phyloP scores from a whole-genome alignment of 2,113 vertebrate genomes.

The Rhodinocichla rosea region DNA sequence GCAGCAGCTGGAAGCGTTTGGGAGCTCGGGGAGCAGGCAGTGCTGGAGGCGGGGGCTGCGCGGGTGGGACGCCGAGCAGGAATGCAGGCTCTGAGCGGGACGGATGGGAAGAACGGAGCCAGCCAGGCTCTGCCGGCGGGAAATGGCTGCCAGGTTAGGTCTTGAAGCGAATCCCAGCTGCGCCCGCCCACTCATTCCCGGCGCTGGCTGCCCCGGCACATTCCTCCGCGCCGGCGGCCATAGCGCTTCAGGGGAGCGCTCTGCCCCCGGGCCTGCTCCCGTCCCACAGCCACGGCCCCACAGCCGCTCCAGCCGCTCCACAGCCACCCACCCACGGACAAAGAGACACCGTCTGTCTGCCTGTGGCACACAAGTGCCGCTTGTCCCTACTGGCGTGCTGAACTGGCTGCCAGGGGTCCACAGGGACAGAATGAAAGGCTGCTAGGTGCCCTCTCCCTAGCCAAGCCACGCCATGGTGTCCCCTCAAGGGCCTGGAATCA shows the following conservation, averaged over 20 bases:
- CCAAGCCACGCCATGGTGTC: not conserved
- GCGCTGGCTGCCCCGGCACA: not conserved
- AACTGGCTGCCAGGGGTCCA: not conserved
- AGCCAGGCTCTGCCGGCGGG: not conserved
- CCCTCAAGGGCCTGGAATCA: not conserved
- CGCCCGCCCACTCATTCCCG: not conserved
- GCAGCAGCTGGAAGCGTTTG: not conserved
- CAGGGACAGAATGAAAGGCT: not conserved
- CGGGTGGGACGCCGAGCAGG: not conserved
- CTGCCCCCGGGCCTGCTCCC: not conserved
- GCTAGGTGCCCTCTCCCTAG: not conserved
- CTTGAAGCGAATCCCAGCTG: not conserved
- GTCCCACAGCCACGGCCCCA: not conserved
- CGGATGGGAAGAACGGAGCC: not conserved
- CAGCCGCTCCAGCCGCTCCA: too few species aligned
- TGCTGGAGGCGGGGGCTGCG: not conserved
- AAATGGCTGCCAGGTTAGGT: not conserved
- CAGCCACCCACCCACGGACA: not conserved
- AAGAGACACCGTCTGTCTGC: not conserved
- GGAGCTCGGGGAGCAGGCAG: not conserved
- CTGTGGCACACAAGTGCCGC: not conserved
- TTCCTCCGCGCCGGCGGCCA: not conserved
- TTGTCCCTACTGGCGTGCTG: rapidly evolving
- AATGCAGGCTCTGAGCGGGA: not conserved
- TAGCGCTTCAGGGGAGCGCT: not conserved